Conservation (phyloP, 2,797 vertebrate genomes). For the Euphonia xanthogaster region DNA sequence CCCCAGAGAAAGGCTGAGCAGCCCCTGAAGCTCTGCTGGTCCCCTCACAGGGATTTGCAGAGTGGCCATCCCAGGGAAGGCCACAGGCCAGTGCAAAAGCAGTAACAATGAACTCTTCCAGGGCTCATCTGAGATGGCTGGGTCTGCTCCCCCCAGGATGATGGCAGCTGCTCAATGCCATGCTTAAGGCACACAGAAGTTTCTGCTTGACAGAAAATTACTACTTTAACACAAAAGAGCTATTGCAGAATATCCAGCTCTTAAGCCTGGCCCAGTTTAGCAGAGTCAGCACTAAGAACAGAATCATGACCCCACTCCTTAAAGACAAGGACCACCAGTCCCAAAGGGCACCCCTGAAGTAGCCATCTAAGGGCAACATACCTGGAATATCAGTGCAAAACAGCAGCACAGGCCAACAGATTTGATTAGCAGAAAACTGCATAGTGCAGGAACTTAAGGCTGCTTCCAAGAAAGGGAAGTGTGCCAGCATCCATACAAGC, state of each 20-base stretch:
- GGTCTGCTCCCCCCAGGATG: neutral
- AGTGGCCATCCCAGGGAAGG: neutral
- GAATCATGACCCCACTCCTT: neutral
- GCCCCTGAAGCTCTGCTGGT: neutral
- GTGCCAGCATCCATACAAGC: conserved; percentile 31
- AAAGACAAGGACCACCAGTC: neutral
- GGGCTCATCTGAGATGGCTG: neutral
- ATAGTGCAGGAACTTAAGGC: neutral
- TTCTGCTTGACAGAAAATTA: neutral
- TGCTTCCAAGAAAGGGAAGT: conserved; percentile 22
- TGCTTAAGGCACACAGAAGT: neutral
- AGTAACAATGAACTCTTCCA: neutral
- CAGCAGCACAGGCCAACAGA: conserved; percentile 19
- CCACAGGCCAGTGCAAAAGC: neutral
- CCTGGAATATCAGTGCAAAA: conserved; percentile 1
- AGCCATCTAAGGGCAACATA: neutral
- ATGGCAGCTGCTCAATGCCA: neutral
- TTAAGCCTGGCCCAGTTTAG: neutral
- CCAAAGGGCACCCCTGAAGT: neutral
- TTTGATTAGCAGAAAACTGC: conserved; percentile 16
- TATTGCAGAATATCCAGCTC: neutral
- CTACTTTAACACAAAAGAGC: neutral
- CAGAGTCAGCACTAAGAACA: neutral
- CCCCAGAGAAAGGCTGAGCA: neutral
- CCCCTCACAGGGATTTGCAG: neutral